Evolutionary conservation across 2,113 vertebrate species (phyloP).

Genomic region (Grammomys dolichurus): DNA sequence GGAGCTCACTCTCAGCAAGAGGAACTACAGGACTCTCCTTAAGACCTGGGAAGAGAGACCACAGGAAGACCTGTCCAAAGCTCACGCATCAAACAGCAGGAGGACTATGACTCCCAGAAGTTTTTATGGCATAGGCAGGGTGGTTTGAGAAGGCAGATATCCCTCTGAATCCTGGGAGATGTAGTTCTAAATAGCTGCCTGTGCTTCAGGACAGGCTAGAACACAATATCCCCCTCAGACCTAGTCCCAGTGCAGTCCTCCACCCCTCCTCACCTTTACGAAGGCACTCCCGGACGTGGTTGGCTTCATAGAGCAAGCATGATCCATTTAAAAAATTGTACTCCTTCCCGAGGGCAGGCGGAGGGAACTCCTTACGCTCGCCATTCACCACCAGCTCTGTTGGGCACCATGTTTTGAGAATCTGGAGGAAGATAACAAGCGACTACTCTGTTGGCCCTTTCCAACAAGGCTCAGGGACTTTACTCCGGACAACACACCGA

Average conservation of each 20-base stretch:
- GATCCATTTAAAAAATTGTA: slow-evolving; percentile 87
- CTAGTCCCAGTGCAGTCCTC: not conserved
- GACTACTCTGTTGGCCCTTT: not conserved
- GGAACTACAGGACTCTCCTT: slow-evolving; percentile 91
- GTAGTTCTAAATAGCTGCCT: slow-evolving; percentile 17
- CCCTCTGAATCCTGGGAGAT: slow-evolving; percentile 15
- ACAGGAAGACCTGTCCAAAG: not conserved
- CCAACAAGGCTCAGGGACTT: not conserved
- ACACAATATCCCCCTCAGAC: not conserved
- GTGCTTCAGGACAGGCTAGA: fast-evolving
- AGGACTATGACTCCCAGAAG: slow-evolving; percentile 64
- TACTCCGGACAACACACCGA: not conserved
- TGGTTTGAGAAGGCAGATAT: fast-evolving
- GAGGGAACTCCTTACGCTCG: slow-evolving; percentile 81
- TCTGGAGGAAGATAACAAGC: slow-evolving; percentile 77
- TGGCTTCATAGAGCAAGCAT: slow-evolving; percentile 91
- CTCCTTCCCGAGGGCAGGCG: slow-evolving; percentile 84
- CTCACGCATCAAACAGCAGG: fast-evolving
- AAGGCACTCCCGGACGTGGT: slow-evolving; percentile 90
- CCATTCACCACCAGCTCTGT: slow-evolving; percentile 81
- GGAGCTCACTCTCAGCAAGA: too few species aligned
- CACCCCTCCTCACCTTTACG: slow-evolving; percentile 87
- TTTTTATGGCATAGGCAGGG: not conserved
- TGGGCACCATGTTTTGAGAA: slow-evolving; percentile 90
- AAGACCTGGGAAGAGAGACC: slow-evolving; percentile 85